Conservation (phyloP, 2,113 vertebrate species). For the Colaptes auratus region DNA sequence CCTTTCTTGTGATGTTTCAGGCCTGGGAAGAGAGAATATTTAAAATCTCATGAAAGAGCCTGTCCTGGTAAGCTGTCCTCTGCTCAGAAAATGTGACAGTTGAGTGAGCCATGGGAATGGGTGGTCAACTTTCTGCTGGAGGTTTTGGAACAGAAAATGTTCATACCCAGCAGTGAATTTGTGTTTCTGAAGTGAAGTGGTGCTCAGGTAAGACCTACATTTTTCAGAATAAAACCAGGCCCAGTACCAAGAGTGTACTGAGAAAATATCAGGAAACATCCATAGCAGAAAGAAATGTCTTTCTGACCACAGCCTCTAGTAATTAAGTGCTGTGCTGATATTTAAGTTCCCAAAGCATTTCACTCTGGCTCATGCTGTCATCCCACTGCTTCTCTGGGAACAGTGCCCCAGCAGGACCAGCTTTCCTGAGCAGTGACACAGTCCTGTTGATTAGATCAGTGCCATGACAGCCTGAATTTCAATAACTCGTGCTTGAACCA, state of each 20-base stretch:
- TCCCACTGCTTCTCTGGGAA: neutral
- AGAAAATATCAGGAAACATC: neutral
- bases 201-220: neutral
- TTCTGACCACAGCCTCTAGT: neutral
- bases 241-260: neutral
- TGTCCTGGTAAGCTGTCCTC: slow-evolving; percentile 7
- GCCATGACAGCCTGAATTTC: neutral
- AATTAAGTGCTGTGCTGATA: neutral
- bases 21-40: neutral
- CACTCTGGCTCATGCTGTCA: neutral
- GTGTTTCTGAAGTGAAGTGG: neutral
- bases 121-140: neutral
- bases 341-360: neutral
- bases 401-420: neutral
- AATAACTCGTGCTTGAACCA: neutral
- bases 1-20: neutral
- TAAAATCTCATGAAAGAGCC: neutral
- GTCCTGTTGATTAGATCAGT: fast-evolving
- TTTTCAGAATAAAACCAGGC: neutral
- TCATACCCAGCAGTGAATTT: neutral
- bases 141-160: neutral
- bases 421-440: neutral
- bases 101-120: neutral
- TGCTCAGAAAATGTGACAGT: neutral
- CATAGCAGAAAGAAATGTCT: fast-evolving